Evolutionary conservation across 2,888 invertebrate genomes (phyloP).

Genomic region (Anticlea derivata): DNA sequence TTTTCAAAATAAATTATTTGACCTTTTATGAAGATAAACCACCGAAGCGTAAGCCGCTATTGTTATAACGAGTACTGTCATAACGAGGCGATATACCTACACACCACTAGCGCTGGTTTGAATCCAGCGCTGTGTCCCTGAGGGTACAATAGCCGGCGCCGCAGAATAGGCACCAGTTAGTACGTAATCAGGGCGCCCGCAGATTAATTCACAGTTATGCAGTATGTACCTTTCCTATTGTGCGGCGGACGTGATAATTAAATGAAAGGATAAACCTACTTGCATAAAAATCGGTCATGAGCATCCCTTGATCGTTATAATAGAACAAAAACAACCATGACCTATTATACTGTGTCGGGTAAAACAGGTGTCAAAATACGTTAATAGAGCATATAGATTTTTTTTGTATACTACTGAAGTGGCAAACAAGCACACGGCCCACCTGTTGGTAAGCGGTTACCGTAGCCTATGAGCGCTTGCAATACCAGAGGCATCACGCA

Average conservation of each 20-base stretch:
- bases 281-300: slow-evolving; percentile 44
- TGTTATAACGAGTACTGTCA: neutral
- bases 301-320: slow-evolving; percentile 28
- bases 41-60: neutral
- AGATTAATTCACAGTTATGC: slow-evolving; percentile 7
- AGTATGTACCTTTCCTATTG: slow-evolving; percentile 10
- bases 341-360: too few relatives aligned
- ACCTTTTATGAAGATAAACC: too few relatives aligned
- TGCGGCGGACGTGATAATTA: slow-evolving; percentile 60
- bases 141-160: slow-evolving; percentile 24
- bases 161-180: slow-evolving; percentile 4
- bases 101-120: slow-evolving; percentile 17
- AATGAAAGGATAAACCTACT: slow-evolving; percentile 60
- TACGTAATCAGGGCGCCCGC: slow-evolving; percentile 5
- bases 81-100: neutral
- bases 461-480: too few relatives aligned
- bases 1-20: too few relatives aligned
- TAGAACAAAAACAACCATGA: slow-evolving; percentile 5
- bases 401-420: too few relatives aligned
- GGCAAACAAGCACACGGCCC: too few relatives aligned
- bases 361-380: too few relatives aligned
- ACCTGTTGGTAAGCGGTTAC: too few relatives aligned
- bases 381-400: too few relatives aligned
- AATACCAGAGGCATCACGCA: too few relatives aligned
- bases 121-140: slow-evolving; percentile 22